Evolutionary conservation across 2,888 invertebrate species (phyloP), one percentile per base, ranked within the genome.

Genomic region (Galeopsomyia nigrocyanea): DNA sequence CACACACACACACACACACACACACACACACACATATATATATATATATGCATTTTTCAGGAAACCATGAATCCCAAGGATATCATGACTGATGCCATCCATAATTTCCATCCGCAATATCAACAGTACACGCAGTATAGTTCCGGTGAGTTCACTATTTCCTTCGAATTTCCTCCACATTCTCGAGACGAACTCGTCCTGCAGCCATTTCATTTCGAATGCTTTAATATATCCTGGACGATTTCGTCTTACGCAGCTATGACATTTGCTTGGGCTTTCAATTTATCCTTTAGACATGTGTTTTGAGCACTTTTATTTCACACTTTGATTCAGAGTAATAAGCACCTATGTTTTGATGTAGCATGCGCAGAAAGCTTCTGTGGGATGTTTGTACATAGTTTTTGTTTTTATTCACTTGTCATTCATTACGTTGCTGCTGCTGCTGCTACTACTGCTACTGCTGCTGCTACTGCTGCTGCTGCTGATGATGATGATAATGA

Each of bases 71-170:
- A 97, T 89, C 97, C 97, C 73, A 95, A 96, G 90, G 99, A 99
- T 89, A 99, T 99, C 87, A 98, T 99, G 98, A 98, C 98, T 83
- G 99, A 98, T 88, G 98, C 98, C 86, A 98, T 98, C 89, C 98
- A 99, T 88, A 99, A 99, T 89, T 99, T 99, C 91, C 99, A 99
- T 90, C 99, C 99, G 68, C 98, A 99, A 87, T 99, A 99, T 88
- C 99, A 99, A 88, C 99, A 99, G 88, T 99, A 99, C 88, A 98
- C 98, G 50, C 98, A 98, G 88, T 97, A 97, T 87, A 96, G 95
- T 89, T 95, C 95, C 83, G 95, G 95, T 95, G 88, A 90, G 91
- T 89, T 60, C 6, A 19, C 65, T 39, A 68, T 72, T 50, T 75
- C 65, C 75, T 77, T n/a, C n/a, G n/a, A n/a, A n/a, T 64, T 72